phyloP scores from a whole-genome alignment of 1,140 invertebrate genomes.

The Scylla paramamosain region DNA sequence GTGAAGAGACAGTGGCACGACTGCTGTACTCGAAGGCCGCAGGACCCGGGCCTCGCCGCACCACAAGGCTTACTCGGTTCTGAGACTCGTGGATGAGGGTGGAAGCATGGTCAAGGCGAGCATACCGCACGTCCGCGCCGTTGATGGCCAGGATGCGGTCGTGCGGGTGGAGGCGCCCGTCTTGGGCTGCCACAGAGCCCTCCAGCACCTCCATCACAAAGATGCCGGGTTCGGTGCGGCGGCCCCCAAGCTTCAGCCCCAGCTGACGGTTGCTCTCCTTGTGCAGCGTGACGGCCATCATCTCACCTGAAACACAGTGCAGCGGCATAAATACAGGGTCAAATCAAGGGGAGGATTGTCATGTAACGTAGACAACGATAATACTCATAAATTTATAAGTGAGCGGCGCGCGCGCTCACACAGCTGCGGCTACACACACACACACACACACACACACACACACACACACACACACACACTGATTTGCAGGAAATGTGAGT shows the following conservation, averaged over 20 bases:
- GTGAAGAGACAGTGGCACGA: conserved; percentile 10
- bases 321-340: neutral
- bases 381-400: no score
- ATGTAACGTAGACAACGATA: no score
- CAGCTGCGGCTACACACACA: no score
- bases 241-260: conserved; percentile 81
- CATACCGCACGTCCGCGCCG: conserved; percentile 81
- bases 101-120: conserved; percentile 81
- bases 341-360: no score
- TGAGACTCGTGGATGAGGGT: conserved; percentile 81
- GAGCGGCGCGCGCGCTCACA: no score
- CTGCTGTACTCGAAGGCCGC: conserved; percentile 45
- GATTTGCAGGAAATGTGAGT: no score
- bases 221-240: conserved; percentile 81
- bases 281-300: conserved; percentile 80
- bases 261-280: conserved; percentile 81
- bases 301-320: conserved; percentile 57
- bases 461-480: no score
- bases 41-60: conserved; percentile 55
- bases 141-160: conserved; percentile 85
- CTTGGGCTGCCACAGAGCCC: conserved; percentile 82
- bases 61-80: conserved; percentile 68
- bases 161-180: conserved; percentile 83
- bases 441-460: no score
- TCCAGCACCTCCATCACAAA: conserved; percentile 82